Evolutionary conservation across 2,113 vertebrate genomes (phyloP).

Genomic region (Callionymus lyra): DNA sequence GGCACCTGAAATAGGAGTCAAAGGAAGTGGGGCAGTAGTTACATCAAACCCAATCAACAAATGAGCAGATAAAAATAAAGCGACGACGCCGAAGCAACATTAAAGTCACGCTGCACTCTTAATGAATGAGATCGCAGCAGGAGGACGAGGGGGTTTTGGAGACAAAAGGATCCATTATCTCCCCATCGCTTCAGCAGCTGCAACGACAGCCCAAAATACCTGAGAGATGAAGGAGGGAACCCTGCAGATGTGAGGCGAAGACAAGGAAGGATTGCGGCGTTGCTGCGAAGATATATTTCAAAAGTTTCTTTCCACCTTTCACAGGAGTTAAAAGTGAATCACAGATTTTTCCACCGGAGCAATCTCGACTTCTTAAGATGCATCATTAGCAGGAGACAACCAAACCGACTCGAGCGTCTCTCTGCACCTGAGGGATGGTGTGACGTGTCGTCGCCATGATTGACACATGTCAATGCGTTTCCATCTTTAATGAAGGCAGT

Average conservation of each 20-base stretch:
- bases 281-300: too few species aligned
- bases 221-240: constrained; percentile 54
- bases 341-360: too few species aligned
- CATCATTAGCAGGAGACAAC: too few species aligned
- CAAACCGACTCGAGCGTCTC: too few species aligned
- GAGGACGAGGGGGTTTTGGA: constrained; percentile 22
- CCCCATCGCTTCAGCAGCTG: constrained; percentile 33
- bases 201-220: constrained; percentile 35
- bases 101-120: constrained; percentile 22
- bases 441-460: too few species aligned
- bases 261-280: constrained; percentile 26
- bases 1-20: constrained; percentile 29
- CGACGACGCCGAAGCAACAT: constrained; percentile 3
- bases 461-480: too few species aligned
- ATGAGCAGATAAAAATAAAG: constrained; percentile 16
- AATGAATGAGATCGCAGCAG: constrained; percentile 39
- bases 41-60: constrained; percentile 33
- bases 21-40: constrained; percentile 26
- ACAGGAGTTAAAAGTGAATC: too few species aligned
- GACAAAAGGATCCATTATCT: constrained; percentile 37
- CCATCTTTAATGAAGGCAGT: too few species aligned
- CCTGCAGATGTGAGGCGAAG: constrained; percentile 48
- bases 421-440: too few species aligned
- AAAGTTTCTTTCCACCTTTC: too few species aligned
- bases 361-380: too few species aligned